Conservation (phyloP, 2,888 invertebrate genomes). For the Anticlea derivata region DNA sequence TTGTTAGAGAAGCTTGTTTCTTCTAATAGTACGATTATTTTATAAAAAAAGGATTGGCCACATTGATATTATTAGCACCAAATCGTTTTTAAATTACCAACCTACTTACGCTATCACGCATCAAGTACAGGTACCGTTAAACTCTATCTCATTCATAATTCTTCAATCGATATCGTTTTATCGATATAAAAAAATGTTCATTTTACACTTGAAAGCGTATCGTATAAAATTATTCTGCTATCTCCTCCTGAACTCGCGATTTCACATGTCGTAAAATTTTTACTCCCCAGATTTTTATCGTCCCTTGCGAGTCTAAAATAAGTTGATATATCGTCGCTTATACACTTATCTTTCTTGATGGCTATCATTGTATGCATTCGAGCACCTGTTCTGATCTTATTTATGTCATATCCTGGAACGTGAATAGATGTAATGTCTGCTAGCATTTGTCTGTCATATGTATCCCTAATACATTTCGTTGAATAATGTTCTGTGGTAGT, state of each 20-base stretch:
- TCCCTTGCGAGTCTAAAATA: constrained; percentile 50
- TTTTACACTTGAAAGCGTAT: constrained; percentile 56
- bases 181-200: constrained; percentile 57
- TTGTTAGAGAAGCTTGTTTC: too few species aligned
- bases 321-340: constrained; percentile 52
- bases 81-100: constrained; percentile 20
- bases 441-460: constrained; percentile 48
- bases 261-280: constrained; percentile 64
- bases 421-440: constrained; percentile 45
- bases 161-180: constrained; percentile 47
- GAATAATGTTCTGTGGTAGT: constrained; percentile 18
- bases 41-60: too few species aligned
- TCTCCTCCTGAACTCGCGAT: constrained; percentile 57
- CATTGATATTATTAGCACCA: neutral
- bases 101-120: constrained; percentile 21
- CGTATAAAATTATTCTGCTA: constrained; percentile 61
- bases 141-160: constrained; percentile 42
- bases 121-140: constrained; percentile 14
- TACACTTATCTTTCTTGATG: constrained; percentile 43
- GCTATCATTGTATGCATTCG: constrained; percentile 58
- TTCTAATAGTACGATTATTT: too few species aligned
- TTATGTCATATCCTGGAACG: constrained; percentile 55
- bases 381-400: constrained; percentile 67
- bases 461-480: constrained; percentile 29
- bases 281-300: constrained; percentile 61